Evolutionary conservation across 2,797 vertebrate genomes (phyloP), one percentile per base, ranked within the genome.

Genomic region (Catharus ustulatus): DNA sequence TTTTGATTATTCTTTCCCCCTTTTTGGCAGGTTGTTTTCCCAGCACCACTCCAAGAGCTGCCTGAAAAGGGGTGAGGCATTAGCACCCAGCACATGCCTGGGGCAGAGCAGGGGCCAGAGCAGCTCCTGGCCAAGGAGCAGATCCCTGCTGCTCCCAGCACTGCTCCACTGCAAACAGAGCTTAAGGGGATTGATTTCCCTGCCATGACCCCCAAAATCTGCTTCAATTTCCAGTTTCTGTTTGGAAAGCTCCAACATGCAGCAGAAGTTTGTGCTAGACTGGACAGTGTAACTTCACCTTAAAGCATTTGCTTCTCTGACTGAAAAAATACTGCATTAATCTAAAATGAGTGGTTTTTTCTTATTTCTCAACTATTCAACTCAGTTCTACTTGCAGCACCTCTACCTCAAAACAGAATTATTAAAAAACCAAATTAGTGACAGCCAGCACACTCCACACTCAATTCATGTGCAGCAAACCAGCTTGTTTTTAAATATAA

Each of bases 261-360:
- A 81, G 71, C 18, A 48, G 24, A 59, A 38, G 13, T 5, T n/a
- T n/a, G 20, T 36, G 29, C n/a, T 13, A 13, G 10, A 16, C 38
- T 8, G 13, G 54, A 62, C n/a, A 52, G 27, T 0, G 0, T 0
- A 15, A 9, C 8, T 15, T 7, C 34, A 52, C 49, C 81, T 55
- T 34, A 12, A 62, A 79, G 67, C 1, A 2, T 8, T 21, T 24
- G 22, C 15, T 20, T 40, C 48, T 24, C 36, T 30, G 4, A 0
- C 22, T 43, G 36, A 23, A 58, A 71, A 84, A 86, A 64, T 4
- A 9, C 10, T 46, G n/a, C 21, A 11, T 11, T 21, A 5, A 15
- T 11, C 51, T 34, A 13, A 88, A 79, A 34, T 6, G 1, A 20
- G 3, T 3, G 16, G 6, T 24, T 36, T 24, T 54, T 57, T 46